phyloP scores from a whole-genome alignment of 2,797 vertebrate species.

The Poecilia wingei region DNA sequence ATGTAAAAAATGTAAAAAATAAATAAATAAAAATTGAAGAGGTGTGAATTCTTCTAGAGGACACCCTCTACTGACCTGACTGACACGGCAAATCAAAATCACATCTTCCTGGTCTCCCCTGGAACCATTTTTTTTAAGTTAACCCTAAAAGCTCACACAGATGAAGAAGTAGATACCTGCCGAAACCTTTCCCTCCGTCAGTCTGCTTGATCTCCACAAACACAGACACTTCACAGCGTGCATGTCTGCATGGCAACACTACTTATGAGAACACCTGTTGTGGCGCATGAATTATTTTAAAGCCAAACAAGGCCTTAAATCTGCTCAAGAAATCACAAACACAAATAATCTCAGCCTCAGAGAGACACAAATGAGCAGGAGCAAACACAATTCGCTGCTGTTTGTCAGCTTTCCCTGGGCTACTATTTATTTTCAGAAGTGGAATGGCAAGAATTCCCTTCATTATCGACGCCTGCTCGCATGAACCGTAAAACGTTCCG shows the following conservation, averaged over 20 bases:
- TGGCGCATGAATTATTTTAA: conserved; percentile 7
- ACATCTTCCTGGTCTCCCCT: conserved; percentile 2
- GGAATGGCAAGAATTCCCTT: conserved; percentile 49
- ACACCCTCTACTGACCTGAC: neutral
- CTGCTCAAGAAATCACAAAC: conserved; percentile 8
- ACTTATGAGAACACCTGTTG: neutral
- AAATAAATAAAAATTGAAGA: too few species aligned
- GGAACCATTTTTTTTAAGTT: conserved; percentile 10
- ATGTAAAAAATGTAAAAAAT: neutral
- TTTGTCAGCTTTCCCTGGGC: conserved; percentile 26
- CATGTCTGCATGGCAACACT: conserved; percentile 1
- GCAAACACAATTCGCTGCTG: conserved; percentile 7
- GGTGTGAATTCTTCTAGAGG: neutral
- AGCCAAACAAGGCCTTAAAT: conserved; percentile 10
- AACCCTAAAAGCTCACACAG: conserved; percentile 14
- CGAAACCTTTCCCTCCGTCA: conserved; percentile 15
- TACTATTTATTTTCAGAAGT: conserved; percentile 34
- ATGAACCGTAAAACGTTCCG: conserved; percentile 35
- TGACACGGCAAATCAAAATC: conserved; percentile 12
- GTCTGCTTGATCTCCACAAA: neutral
- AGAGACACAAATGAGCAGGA: conserved; percentile 17
- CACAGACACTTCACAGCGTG: neutral
- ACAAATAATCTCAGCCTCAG: conserved; percentile 10
- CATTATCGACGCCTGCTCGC: conserved; percentile 44
- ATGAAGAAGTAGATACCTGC: conserved; percentile 9